Evolutionary conservation across 2,113 vertebrate genomes (phyloP).

Genomic region (Myrmecobius fasciatus): DNA sequence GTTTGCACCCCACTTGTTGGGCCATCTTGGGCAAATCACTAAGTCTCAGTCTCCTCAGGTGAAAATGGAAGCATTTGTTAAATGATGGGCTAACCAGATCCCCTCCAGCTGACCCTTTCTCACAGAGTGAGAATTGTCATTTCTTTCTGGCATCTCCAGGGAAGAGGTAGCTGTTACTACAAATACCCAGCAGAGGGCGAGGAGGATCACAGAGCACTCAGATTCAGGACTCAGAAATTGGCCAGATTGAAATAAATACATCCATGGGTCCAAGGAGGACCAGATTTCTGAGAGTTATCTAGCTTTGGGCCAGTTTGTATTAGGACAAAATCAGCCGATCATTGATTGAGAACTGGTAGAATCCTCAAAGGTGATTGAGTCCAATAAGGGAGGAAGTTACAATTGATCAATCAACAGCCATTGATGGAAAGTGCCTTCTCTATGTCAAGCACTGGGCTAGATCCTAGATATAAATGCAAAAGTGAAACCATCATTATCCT

Average conservation of each 20-base stretch:
- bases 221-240: neutral
- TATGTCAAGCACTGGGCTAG: neutral
- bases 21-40: neutral
- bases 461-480: neutral
- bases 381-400: neutral
- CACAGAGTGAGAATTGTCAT: neutral
- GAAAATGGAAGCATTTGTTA: neutral
- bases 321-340: neutral
- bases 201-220: conserved; percentile 50
- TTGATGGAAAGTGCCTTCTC: neutral
- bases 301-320: neutral
- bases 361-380: neutral
- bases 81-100: neutral
- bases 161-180: conserved; percentile 53
- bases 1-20: neutral
- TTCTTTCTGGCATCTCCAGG: neutral
- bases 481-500: neutral
- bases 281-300: neutral
- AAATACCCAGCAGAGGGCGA: conserved; percentile 79
- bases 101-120: neutral
- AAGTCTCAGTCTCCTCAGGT: neutral
- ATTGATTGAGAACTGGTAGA: neutral
- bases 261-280: neutral
- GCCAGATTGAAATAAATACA: conserved; percentile 18
- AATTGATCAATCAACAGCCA: neutral